These are phyloP conservation scores for Phylloscopus trochiloides DNA, from an alignment of 2,113 vertebrate species.

Conservation along the genomic window DNA sequence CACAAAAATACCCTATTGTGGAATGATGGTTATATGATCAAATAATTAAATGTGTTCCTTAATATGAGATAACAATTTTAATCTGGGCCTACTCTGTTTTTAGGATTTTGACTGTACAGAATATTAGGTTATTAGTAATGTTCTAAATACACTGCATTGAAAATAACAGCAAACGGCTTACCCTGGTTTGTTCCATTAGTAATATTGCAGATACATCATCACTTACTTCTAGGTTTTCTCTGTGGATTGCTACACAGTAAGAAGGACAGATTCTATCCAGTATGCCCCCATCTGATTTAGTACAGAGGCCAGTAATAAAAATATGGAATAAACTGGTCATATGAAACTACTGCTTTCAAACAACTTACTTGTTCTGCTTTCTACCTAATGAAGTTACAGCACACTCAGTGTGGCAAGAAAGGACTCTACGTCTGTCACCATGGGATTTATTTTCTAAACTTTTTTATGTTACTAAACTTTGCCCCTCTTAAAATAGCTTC, in stretches of 20 bases:
- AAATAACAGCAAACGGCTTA: background rate
- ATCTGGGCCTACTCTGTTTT: background rate
- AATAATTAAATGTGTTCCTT: conserved; percentile 13
- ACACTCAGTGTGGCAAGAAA: background rate
- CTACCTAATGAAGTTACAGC: background rate
- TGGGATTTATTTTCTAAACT: background rate
- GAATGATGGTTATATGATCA: background rate
- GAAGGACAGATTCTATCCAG: background rate
- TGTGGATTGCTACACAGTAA: background rate
- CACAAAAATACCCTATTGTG: background rate
- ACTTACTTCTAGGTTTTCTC: background rate
- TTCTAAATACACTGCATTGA: background rate
- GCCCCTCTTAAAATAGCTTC: background rate
- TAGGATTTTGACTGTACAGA: background rate
- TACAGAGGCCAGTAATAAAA: background rate
- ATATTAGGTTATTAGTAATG: background rate
- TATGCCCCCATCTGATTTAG: background rate
- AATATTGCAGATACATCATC: background rate
- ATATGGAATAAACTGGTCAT: background rate
- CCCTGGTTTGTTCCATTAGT: background rate
- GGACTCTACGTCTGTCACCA: background rate
- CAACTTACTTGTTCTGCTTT: background rate
- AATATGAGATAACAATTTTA: conserved; percentile 9
- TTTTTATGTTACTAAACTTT: background rate
- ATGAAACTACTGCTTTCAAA: background rate